Conservation (phyloP, 2,888 invertebrate genomes). For the Seira musarum region DNA sequence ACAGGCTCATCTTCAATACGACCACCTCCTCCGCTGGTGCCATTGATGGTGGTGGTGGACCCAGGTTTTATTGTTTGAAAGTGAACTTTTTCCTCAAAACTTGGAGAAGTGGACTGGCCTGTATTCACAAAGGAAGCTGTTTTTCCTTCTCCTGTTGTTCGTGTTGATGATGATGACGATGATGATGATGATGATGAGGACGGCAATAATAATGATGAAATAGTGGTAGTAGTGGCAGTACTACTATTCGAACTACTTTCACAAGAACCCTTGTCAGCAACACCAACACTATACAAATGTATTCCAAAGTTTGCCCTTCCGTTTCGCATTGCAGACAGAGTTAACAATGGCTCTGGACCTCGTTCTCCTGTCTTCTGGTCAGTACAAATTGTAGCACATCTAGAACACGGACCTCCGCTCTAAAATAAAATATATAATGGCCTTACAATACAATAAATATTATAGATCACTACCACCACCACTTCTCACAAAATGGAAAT, state of each 20-base stretch:
- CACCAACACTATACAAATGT: constrained; percentile 75
- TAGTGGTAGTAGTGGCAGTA: neutral
- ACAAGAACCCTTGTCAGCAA: neutral
- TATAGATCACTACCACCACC: no score
- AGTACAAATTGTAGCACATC: constrained; percentile 97
- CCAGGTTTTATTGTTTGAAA: constrained; percentile 55
- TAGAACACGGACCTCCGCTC: constrained; percentile 86
- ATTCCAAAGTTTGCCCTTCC: constrained; percentile 85
- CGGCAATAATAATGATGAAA: constrained; percentile 35
- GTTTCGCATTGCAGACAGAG: constrained; percentile 83
- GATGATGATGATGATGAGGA: constrained; percentile 22
- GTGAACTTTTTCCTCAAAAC: constrained; percentile 53
- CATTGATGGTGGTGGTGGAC: no score
- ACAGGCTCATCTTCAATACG: constrained; percentile 43
- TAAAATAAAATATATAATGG: constrained; percentile 72
- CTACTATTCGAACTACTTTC: neutral
- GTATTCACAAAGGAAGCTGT: constrained; percentile 33
- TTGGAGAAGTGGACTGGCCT: constrained; percentile 44
- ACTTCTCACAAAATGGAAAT: no score
- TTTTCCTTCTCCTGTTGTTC: no score
- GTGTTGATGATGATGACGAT: constrained; percentile 37
- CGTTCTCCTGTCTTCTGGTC: constrained; percentile 85
- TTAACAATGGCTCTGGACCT: constrained; percentile 81
- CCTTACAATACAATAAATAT: no score
- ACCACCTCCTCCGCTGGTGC: neutral